phyloP scores from a whole-genome alignment of 2,113 vertebrate genomes.

The Epinephelus fuscoguttatus region DNA sequence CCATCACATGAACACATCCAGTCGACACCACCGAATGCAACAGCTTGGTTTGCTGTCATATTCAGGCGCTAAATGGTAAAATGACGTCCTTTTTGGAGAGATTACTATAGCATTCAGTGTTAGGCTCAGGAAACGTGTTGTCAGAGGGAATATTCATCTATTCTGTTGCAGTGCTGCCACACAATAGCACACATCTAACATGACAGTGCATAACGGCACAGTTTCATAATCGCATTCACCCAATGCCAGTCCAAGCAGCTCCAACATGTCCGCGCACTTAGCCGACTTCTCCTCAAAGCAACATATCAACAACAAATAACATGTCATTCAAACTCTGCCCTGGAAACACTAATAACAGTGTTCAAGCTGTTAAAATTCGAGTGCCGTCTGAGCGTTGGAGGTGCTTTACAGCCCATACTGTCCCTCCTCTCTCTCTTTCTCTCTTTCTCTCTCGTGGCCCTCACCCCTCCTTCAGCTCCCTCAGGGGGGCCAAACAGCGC shows the following conservation, averaged over 20 bases:
- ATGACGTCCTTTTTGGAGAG: conserved; percentile 35
- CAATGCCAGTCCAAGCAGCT: conserved; percentile 35
- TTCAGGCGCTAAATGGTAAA: conserved; percentile 2
- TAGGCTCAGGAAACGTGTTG: conserved; percentile 40
- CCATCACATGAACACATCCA: conserved; percentile 23
- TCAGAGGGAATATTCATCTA: conserved; percentile 55
- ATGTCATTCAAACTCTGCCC: conserved; percentile 53
- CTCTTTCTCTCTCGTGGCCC: conserved; percentile 6
- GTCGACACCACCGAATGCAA: conserved; percentile 24
- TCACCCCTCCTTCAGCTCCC: conserved; percentile 29
- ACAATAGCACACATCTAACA: conserved; percentile 59
- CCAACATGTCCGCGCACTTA: conserved; percentile 36
- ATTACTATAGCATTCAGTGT: conserved; percentile 40
- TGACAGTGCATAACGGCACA: conserved; percentile 68
- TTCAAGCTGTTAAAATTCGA: conserved; percentile 56
- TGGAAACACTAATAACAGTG: conserved; percentile 50
- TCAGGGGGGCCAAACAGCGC: conserved; percentile 26
- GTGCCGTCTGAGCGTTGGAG: conserved; percentile 18
- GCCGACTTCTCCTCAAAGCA: conserved; percentile 50
- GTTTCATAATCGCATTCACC: conserved; percentile 66
- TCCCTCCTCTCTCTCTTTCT: conserved; percentile 5
- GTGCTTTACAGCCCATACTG: conserved; percentile 24
- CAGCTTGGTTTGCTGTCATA: conserved; percentile 58
- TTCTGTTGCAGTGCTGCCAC: conserved; percentile 20
- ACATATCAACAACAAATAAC: conserved; percentile 64